Evolutionary conservation across 2,888 invertebrate species (phyloP), one percentile per base, ranked within the genome.

Genomic region (Dorcus hopei): DNA sequence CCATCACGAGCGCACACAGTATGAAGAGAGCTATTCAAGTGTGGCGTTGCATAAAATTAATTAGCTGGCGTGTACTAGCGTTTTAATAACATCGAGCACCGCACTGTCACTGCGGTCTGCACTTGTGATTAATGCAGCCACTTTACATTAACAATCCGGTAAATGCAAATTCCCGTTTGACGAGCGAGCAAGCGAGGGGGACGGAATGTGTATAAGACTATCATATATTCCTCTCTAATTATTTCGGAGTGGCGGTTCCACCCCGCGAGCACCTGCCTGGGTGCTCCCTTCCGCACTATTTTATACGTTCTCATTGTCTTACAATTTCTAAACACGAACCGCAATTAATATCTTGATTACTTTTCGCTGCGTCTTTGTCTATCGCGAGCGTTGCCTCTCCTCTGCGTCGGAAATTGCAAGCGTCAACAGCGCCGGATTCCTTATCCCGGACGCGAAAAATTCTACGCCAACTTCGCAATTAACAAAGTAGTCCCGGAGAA

Each of bases 1-100:
- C 72, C 69, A 71, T 71, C 71, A 69, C 71, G 70, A 69, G 74
- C 71, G 67, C 72, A 74, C 77, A 77, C 77, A 77, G 77, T 77
- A 77, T 71, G 26, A 33, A 33, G 73, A 74, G 72, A 74, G 73
- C 76, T 73, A 73, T 77, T 77, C 76, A 75, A 76, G 77, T 77
- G 77, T 77, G 76, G 74, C 74, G 75, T 77, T 77, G 78, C 77
- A 78, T 77, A 77, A 78, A 78, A 78, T 78, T 78, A 78, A 78
- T 78, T 78, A 78, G 77, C 75, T 71, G 73, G 72, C 73, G 70
- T 72, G 72, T 74, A 74, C 74, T 72, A 73, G 73, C 75, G 75
- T 74, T 77, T 75, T 77, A 76, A 75, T 77, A 75, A 76, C 75
- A 72, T 72, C 71, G 73, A 71, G 72, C 72, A 61, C 61, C 63